These are phyloP conservation scores for Vidua chalybeata DNA, from an alignment of 2,113 vertebrate species.

Conservation along the genomic window DNA sequence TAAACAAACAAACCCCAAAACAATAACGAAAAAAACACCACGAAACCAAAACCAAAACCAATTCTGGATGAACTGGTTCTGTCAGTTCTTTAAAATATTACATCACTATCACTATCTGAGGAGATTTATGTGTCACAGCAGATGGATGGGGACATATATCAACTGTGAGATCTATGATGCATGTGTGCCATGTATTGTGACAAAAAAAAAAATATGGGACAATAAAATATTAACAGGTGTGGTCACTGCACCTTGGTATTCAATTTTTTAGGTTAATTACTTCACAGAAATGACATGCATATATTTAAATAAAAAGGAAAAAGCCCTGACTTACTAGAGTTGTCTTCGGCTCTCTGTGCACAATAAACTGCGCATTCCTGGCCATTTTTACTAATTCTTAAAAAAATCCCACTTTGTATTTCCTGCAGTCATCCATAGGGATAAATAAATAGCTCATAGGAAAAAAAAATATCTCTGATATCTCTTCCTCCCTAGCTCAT, in stretches of 20 bases:
- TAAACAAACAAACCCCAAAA: neutral
- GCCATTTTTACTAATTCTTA: neutral
- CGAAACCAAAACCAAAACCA: neutral
- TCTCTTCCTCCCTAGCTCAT: neutral
- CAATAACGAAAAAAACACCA: neutral
- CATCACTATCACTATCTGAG: neutral
- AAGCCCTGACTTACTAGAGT: fast-evolving
- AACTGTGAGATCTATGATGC: neutral
- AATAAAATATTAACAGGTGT: neutral
- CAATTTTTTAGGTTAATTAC: neutral
- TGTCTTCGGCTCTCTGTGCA: neutral
- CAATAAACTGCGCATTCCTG: neutral
- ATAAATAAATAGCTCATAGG: neutral
- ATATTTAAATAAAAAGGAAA: neutral
- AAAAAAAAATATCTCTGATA: neutral
- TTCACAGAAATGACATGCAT: neutral
- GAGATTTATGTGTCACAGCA: slow-evolving; percentile 3
- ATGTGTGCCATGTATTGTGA: neutral
- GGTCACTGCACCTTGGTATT: neutral
- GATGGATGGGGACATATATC: neutral
- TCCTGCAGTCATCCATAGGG: neutral
- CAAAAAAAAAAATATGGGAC: neutral
- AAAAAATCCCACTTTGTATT: neutral
- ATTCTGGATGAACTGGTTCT: neutral
- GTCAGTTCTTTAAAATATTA: slow-evolving; percentile 12